phyloP scores from a whole-genome alignment of 2,113 vertebrate genomes.

The Beaufortia kweichowensis region DNA sequence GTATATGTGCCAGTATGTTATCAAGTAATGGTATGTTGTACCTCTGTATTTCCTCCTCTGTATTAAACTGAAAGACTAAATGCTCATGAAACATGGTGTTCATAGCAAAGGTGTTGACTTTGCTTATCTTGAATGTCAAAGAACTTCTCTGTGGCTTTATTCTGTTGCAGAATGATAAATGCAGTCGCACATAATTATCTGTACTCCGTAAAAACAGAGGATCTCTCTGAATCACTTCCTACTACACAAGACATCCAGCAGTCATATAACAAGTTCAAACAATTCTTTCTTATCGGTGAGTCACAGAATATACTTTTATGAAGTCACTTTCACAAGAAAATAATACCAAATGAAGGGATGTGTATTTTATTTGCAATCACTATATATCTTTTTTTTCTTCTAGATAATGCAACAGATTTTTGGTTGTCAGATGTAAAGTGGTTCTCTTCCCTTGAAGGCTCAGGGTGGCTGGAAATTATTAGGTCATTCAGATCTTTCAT shows the following conservation, averaged over 20 bases:
- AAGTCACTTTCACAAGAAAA: not conserved
- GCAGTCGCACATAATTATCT: conserved; percentile 63
- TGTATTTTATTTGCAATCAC: not conserved
- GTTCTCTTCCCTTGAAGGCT: conserved; percentile 85
- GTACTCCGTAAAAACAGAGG: conserved; percentile 76
- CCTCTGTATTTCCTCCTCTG: not conserved
- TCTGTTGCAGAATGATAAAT: conserved; percentile 62
- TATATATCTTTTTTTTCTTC: conserved; percentile 33
- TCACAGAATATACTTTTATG: not conserved
- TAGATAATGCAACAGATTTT: conserved; percentile 85
- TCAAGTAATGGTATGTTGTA: not conserved
- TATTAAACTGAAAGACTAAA: not conserved
- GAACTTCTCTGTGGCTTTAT: not conserved
- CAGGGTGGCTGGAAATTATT: conserved; percentile 86
- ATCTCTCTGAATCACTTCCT: conserved; percentile 81
- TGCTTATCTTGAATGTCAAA: not conserved
- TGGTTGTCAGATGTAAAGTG: conserved; percentile 91
- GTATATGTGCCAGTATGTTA: not conserved
- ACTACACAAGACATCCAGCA: conserved; percentile 83
- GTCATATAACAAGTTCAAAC: conserved; percentile 83
- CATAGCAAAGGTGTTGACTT: not conserved
- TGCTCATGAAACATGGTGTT: not conserved
- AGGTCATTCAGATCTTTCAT: conserved; percentile 76
- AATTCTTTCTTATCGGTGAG: conserved; percentile 86
- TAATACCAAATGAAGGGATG: not conserved